A percentile compares a stretch with the other conserved stretches of the same genome.
Conservation (phyloP, 2,113 vertebrate species). For the Lampris megalopsis region DNA sequence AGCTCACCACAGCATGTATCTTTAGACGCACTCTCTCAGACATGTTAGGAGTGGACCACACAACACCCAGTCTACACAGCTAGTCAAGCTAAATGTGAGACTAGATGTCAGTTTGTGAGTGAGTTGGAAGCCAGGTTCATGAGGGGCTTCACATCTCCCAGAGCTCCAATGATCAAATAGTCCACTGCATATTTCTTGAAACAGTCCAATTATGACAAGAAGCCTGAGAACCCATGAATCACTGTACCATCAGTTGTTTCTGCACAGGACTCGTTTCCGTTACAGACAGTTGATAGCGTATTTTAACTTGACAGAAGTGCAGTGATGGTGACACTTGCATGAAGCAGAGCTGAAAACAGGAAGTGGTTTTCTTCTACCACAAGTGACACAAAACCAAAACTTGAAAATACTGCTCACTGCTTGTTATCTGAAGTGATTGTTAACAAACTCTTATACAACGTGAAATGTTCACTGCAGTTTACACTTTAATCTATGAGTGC, state of each 20-base stretch:
- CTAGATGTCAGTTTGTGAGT: too few species aligned
- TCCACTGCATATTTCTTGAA: too few species aligned
- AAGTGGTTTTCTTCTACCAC: slow-evolving; percentile 69
- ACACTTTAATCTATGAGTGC: not conserved
- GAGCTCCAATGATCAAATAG: too few species aligned
- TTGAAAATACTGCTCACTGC: slow-evolving; percentile 36
- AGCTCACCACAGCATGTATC: too few species aligned
- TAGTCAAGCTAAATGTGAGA: too few species aligned
- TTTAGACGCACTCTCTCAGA: too few species aligned
- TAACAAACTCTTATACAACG: not conserved
- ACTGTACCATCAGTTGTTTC: not conserved
- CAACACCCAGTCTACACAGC: too few species aligned
- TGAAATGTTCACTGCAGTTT: not conserved
- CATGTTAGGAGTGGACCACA: too few species aligned
- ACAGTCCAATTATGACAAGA: too few species aligned
- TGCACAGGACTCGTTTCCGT: not conserved
- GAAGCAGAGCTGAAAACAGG: slow-evolving; percentile 78
- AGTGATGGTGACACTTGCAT: slow-evolving; percentile 76
- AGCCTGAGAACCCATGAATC: too few species aligned
- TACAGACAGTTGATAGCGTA: not conserved
- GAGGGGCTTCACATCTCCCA: too few species aligned
- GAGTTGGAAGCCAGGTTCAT: too few species aligned
- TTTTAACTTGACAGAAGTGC: slow-evolving; percentile 51
- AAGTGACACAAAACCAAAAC: slow-evolving; percentile 59
- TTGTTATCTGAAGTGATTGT: slow-evolving; percentile 37